Evolutionary conservation across 1,140 invertebrate species (phyloP).

Genomic region (Hermatobates lingyangjiaoensis): DNA sequence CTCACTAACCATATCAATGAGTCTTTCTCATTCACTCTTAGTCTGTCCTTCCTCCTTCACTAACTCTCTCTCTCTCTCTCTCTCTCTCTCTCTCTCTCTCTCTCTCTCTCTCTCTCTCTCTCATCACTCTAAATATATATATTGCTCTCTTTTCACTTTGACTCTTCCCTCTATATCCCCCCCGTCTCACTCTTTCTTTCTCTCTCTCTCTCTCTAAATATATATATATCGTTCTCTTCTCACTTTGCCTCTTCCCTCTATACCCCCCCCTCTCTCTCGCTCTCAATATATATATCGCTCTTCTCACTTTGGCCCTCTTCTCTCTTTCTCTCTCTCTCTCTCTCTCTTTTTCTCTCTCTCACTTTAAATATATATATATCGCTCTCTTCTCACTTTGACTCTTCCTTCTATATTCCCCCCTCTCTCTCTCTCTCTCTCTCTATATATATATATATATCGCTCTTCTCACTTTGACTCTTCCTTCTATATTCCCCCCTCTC

Average conservation of each 20-base stretch:
- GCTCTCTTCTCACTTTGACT: no score
- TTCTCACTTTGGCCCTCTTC: no score
- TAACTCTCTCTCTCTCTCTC: not conserved
- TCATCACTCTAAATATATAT: not conserved
- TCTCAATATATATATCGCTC: no score
- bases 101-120: not conserved
- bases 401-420: not conserved
- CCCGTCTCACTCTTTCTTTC: not conserved
- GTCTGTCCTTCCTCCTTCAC: not conserved
- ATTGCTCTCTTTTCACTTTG: not conserved
- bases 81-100: not conserved
- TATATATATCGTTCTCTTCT: not conserved
- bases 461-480: not conserved
- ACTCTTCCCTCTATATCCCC: not conserved
- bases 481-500: not conserved
- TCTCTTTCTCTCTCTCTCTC: slow-evolving; percentile 1
- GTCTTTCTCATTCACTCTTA: not conserved
- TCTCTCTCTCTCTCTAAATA: slow-evolving; percentile 1
- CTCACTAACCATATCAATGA: no score
- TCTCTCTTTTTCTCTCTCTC: slow-evolving; percentile 4
- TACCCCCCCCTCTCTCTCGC: not conserved
- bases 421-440: no score
- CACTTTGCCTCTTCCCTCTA: not conserved
- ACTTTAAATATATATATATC: no score
- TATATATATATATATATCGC: no score